Evolutionary conservation across 2,888 invertebrate genomes (phyloP).

Genomic region (Aphidius colemani): DNA sequence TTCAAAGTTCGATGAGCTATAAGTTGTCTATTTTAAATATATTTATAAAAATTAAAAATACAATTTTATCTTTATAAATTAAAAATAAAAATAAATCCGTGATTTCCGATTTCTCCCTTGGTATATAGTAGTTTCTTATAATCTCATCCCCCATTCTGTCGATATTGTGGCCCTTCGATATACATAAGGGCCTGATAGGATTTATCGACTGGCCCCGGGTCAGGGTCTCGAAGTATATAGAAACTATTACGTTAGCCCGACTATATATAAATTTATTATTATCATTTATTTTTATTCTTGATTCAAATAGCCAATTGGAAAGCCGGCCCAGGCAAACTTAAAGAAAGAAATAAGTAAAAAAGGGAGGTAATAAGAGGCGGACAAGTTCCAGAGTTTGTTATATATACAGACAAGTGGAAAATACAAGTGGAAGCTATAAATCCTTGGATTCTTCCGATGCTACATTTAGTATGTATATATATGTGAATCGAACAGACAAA

Average conservation of each 20-base stretch:
- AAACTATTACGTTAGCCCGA: constrained; percentile 47
- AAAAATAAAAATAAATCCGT: no score
- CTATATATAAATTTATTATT: constrained; percentile 15
- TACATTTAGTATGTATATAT: neutral
- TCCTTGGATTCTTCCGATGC: constrained; percentile 25
- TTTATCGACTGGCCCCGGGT: constrained; percentile 52
- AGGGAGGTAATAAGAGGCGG: constrained; percentile 19
- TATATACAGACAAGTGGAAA: constrained; percentile 18
- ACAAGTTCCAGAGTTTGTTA: constrained; percentile 19
- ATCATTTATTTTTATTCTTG: constrained; percentile 9
- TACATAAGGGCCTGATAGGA: constrained; percentile 39
- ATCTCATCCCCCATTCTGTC: no score
- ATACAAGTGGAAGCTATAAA: constrained; percentile 33
- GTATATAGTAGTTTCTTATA: no score
- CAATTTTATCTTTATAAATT: no score
- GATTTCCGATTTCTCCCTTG: no score
- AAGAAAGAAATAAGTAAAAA: constrained; percentile 5
- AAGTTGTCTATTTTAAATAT: no score
- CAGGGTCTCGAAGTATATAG: constrained; percentile 43
- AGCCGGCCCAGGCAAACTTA: neutral
- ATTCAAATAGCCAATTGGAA: constrained; percentile 14
- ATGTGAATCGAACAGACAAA: constrained; percentile 15
- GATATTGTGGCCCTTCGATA: no score
- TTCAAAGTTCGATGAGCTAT: constrained; percentile 30
- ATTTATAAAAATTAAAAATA: no score